Evolutionary conservation across 2,797 vertebrate genomes (phyloP), one percentile per base, ranked within the genome.

Genomic region (Cossypha polioptera): DNA sequence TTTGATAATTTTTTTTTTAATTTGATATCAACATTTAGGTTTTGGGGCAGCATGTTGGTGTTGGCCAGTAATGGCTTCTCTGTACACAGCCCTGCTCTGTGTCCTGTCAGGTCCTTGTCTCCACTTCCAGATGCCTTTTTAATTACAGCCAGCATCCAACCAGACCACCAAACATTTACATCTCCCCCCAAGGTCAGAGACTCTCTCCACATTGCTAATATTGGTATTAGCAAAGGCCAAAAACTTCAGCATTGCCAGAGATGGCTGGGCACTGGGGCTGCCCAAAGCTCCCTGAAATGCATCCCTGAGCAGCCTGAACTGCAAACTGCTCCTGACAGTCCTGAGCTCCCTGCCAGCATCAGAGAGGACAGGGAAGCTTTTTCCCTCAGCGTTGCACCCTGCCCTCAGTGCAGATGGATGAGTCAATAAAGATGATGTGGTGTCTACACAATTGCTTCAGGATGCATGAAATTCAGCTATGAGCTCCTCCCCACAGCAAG

Each of bases 391-490:
- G 0, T 85, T 84, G 14, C 76, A 75, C 26, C 40, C 42, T n/a
- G 28, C 1, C 4, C 68, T 95, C 87, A 35, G 75, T 68, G 54
- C 80, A 92, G 91, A 92, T 54, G 66, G 86, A 92, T 83, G 87
- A 86, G 91, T 73, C 80, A 83, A 75, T 94, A 82, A 69, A 79
- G 89, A 88, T 68, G 68, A 94, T 55, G 53, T 0, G 5, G 58
- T 89, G 62, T 47, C 75, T 57, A 86, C 58, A 47, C 58, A 93
- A 87, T 86, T 90, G 82, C 92, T 97, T 76, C 78, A 47, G 91
- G 79, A 93, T 91, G 86, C 88, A 89, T 92, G 86, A 96, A 96
- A 93, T 94, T 72, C 92, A 93, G 69, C 92, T 58, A 7, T 74
- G 72, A 95, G 65, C 88, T 90, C 86, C 15, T 96, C 59, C 74